Evolutionary conservation across 1,140 invertebrate genomes (phyloP).

Genomic region (Musca domestica): DNA sequence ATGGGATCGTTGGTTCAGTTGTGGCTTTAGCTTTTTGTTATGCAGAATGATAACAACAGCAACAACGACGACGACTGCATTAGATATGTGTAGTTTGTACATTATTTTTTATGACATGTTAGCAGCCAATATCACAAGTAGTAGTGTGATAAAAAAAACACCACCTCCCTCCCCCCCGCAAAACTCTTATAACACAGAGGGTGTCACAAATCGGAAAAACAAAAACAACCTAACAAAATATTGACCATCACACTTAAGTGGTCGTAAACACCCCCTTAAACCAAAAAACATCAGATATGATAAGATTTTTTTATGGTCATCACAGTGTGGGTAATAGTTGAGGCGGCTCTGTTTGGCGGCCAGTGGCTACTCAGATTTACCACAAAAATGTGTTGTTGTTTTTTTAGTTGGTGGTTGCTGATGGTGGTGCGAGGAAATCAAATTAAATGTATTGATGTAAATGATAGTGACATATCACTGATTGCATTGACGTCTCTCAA

Average conservation of each 20-base stretch:
- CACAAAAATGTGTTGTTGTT: slow-evolving; percentile 38
- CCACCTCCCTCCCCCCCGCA: not conserved
- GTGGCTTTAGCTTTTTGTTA: slow-evolving; percentile 1
- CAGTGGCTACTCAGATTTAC: not conserved
- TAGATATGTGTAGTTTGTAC: not conserved
- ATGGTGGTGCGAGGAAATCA: slow-evolving; percentile 47
- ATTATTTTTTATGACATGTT: slow-evolving; percentile 25
- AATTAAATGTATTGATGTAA: slow-evolving; percentile 52
- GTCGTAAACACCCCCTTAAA: slow-evolving; percentile 1
- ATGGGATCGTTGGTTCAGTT: not conserved
- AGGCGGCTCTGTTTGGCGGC: too few species aligned
- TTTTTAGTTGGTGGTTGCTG: slow-evolving; percentile 43
- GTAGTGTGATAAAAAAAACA: not conserved
- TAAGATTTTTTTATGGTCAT: slow-evolving; percentile 1
- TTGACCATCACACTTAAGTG: slow-evolving; percentile 9
- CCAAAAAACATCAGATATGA: not conserved
- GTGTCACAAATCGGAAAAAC: not conserved
- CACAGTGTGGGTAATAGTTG: not conserved
- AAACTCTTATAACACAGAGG: not conserved
- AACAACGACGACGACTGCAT: slow-evolving; percentile 21
- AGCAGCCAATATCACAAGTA: slow-evolving; percentile 2
- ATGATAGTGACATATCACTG: slow-evolving; percentile 46
- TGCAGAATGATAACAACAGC: slow-evolving; percentile 28
- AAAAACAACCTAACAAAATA: not conserved
- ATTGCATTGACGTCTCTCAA: slow-evolving; percentile 17